A percentile compares a stretch with the other conserved stretches of the same genome.
phyloP scores from a whole-genome alignment of 1,140 invertebrate genomes.

The Drosophila kurseongensis region DNA sequence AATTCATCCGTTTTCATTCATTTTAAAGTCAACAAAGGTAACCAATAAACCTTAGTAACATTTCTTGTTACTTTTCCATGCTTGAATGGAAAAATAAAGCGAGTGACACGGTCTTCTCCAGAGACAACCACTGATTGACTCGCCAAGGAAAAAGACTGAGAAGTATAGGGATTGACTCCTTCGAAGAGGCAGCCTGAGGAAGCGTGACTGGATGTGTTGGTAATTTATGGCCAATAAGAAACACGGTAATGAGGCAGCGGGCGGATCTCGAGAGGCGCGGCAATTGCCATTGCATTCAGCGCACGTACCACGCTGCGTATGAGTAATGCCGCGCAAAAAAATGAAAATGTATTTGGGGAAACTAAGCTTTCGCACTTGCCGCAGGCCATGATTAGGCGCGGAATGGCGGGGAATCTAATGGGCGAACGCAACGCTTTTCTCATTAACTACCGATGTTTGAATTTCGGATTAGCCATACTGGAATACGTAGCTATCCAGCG shows the following conservation, averaged over 20 bases:
- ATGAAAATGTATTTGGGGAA: slow-evolving; percentile 19
- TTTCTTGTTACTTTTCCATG: not conserved
- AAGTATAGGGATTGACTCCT: slow-evolving; percentile 14
- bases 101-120: slow-evolving; percentile 27
- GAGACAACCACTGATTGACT: slow-evolving; percentile 54
- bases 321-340: slow-evolving; percentile 36
- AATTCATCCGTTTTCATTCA: not conserved
- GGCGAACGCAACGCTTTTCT: slow-evolving; percentile 20
- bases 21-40: not conserved
- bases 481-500: slow-evolving; percentile 3
- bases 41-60: slow-evolving; percentile 3
- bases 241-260: slow-evolving; percentile 46
- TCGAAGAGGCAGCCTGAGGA: not conserved
- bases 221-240: slow-evolving; percentile 59
- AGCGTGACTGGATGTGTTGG: slow-evolving; percentile 40
- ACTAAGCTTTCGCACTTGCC: slow-evolving; percentile 22
- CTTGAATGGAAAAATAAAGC: not conserved
- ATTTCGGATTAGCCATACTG: slow-evolving; percentile 10
- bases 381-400: slow-evolving; percentile 32
- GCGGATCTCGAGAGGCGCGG: slow-evolving; percentile 9
- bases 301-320: slow-evolving; percentile 51
- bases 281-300: slow-evolving; percentile 42
- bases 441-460: slow-evolving; percentile 35
- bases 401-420: slow-evolving; percentile 5
- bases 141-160: slow-evolving; percentile 1